Conservation (phyloP, 2,113 vertebrate genomes). For the Meriones unguiculatus region DNA sequence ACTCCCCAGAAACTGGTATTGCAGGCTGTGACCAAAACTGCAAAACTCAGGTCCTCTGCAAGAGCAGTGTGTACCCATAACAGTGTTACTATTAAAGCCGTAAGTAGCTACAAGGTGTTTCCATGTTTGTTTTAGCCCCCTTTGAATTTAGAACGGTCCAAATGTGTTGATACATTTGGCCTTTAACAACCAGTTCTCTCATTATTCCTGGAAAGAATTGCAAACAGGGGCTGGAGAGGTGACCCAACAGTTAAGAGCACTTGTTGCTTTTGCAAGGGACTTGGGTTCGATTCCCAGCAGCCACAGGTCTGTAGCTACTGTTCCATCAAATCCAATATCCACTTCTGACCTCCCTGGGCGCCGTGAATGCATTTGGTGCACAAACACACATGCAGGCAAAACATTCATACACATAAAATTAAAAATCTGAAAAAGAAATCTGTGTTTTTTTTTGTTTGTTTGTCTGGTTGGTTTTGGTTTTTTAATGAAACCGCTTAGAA, state of each 20-base stretch:
- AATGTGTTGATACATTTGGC: neutral
- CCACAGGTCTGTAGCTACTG: neutral
- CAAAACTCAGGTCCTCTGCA: neutral
- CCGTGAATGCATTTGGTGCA: neutral
- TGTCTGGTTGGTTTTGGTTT: too few relatives aligned
- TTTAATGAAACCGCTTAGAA: conserved; percentile 16
- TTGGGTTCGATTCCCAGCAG: neutral
- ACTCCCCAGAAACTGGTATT: neutral
- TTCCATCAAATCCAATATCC: neutral
- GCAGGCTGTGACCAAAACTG: neutral
- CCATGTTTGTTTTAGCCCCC: neutral
- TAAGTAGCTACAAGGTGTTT: conserved; percentile 19
- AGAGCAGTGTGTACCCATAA: neutral
- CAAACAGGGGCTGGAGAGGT: neutral
- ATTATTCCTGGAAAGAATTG: conserved; percentile 29
- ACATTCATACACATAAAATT: neutral
- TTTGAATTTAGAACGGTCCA: conserved; percentile 14
- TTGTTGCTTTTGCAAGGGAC: neutral
- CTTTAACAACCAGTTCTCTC: neutral
- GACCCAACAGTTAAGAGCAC: neutral
- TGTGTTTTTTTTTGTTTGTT: too few relatives aligned
- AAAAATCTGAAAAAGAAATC: neutral
- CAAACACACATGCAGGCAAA: neutral
- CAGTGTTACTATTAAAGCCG: neutral
- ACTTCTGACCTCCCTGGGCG: neutral